These are phyloP conservation scores for Alfaro cultratus DNA, from an alignment of 2,797 vertebrate species.

Conservation along the genomic window DNA sequence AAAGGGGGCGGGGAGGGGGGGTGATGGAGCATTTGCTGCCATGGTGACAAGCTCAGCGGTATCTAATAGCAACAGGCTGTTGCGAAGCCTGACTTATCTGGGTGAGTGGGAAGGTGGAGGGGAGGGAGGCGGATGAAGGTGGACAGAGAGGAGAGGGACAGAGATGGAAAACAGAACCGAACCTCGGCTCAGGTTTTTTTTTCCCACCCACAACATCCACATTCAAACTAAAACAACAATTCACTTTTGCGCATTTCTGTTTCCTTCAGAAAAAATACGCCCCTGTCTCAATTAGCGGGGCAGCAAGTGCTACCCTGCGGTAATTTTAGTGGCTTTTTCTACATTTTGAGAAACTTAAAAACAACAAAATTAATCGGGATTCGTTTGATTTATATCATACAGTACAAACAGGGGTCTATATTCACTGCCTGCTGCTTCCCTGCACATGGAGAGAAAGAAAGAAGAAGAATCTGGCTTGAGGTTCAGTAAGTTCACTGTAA, in stretches of 20 bases:
- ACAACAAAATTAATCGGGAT: neutral
- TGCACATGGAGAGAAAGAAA: conserved; percentile 45
- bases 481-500: conserved; percentile 37
- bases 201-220: conserved; percentile 25
- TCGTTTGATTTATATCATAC: neutral
- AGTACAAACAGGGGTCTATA: neutral
- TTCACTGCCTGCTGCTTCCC: conserved; percentile 29
- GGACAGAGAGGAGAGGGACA: conserved; percentile 24
- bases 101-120: conserved; percentile 29
- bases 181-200: conserved; percentile 11
- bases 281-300: neutral
- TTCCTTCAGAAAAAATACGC: neutral
- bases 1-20: conserved; percentile 30
- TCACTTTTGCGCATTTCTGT: neutral
- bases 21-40: conserved; percentile 81
- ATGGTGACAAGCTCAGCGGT: conserved; percentile 82
- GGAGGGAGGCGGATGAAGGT: conserved; percentile 41
- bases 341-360: neutral
- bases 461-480: conserved; percentile 28
- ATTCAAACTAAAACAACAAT: neutral
- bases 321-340: neutral
- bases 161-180: conserved; percentile 35
- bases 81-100: conserved; percentile 67
- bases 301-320: neutral
- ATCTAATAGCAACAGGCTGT: conserved; percentile 82